Base-by-base conservation (phyloP, 2,797 vertebrate genomes). In the Nothura maculosa region DNA sequence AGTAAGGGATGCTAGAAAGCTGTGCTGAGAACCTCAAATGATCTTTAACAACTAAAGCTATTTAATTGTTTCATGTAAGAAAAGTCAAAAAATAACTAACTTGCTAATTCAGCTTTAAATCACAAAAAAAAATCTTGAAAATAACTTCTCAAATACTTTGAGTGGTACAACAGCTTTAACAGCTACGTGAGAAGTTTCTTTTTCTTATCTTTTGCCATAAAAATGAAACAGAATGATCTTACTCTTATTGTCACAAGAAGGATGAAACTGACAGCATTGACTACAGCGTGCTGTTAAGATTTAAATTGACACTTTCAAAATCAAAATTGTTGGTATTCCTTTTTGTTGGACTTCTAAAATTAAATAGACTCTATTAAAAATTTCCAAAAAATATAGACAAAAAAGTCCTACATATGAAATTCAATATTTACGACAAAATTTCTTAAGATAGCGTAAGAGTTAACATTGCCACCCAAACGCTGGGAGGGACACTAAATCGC, bases 1-100 rank as follows among this genome's bases (percentile, higher is more conserved):
- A 90, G 54, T 62, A 93, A 67, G 72, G n/a, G 77, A 77, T 27
- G 67, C 72, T 93, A 96, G 95, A 94, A 97, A 86, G 79, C 90
- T 87, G 66, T 68, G 69, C 36, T 70, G 82, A 92, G 94, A 91
- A 67, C 42, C 62, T 78, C 21, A 88, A 92, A 77, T 18, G 10
- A 80, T 69, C 47, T 87, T 79, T 45, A 63, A 64, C 22, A 61
- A 36, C 25, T 66, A 4, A 66, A 68, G 48, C 43, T 24, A 24
- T 25, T 34, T 50, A 72, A 2, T 72, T 8, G 32, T 81, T 95
- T 85, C 22, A 64, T 85, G 70, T 64, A 90, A 43, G 75, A 45
- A 91, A 72, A 85, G 32, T 38, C 20, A 55, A 61, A 17, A 79
- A 77, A 21, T 17, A 79, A 79, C 10, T 22, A 21, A 10, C 72